Evolutionary conservation across 1,140 invertebrate species (phyloP), one percentile per base, ranked within the genome.

Genomic region (Lineus longissimus): DNA sequence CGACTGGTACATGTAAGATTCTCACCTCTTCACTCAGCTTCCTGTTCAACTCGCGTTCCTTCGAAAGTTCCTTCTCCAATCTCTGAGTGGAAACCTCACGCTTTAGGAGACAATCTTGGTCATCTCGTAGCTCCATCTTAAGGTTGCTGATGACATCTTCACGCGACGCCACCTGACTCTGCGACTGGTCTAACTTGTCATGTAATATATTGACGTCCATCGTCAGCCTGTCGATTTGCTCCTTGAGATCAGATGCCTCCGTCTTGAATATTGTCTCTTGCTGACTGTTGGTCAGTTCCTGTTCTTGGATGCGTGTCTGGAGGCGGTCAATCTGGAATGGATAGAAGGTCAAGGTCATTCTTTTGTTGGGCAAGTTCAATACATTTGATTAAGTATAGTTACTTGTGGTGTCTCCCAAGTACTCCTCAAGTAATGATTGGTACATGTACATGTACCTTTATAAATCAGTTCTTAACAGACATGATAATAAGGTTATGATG

Each of bases 171-270:
- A 78, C 76, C 77, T 77, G 76, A 25, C 64, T 66, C 25, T 73
- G 70, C 40, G 60, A 70, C 61, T 78, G 73, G 13, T 75, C 70
- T 6, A 79, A 61, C 67, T 77, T 75, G 58, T 79, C 76, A 64
- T 79, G 73, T 13, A 76, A 55, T 27, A 76, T 67, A 55, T 71
- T 73, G 29, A 80, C 68, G 56, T 80, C 78, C 31, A 71, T 70
- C 55, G 73, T 73, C 1, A 77, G 68, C 40, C 73, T 66, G 11
- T 73, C 70, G 2, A 73, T 70, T 31, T 75, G 70, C 55, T 80
- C 76, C 54, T 78, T 74, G 47, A 67, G 72, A 61, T 76, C 76
- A 0, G 75, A 70, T 2, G 77, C 30, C 15, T 76, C 73, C 4
- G 73, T 73, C 41, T 73, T 76, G 63, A 69, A 74, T 17, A 73